Conservation (phyloP, 1,140 invertebrate genomes). For the Sesamia nonagrioides region DNA sequence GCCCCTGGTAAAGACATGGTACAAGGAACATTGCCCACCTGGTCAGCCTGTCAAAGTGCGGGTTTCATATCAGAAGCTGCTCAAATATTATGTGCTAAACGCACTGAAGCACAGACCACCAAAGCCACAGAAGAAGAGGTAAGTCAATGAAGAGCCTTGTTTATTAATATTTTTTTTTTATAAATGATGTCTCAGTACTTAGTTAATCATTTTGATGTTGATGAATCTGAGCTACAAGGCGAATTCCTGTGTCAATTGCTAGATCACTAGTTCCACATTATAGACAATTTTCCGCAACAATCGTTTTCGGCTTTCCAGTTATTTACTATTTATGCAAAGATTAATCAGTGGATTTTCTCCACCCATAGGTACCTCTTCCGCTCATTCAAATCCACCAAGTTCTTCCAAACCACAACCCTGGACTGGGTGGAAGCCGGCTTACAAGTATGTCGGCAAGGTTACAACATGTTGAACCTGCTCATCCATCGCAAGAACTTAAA, state of each 20-base stretch:
- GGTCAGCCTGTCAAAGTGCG: conserved; percentile 99
- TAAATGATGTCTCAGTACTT: no score
- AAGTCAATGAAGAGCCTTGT: conserved; percentile 50
- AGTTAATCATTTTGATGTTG: no score
- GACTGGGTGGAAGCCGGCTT: conserved; percentile 99
- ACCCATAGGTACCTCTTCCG: conserved; percentile 95
- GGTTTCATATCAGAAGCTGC: conserved; percentile 99
- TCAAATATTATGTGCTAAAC: conserved; percentile 99
- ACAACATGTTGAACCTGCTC: conserved; percentile 99
- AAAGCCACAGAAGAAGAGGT: conserved; percentile 99
- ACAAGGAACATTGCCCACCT: conserved; percentile 98
- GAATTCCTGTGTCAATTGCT: no score
- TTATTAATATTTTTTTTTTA: no score
- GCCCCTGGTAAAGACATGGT: conserved; percentile 99
- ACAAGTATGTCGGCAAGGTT: conserved; percentile 99
- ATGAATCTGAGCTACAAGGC: no score
- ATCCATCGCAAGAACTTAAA: conserved; percentile 99
- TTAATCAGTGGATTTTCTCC: not conserved
- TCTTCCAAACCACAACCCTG: conserved; percentile 99
- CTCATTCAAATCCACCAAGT: conserved; percentile 99
- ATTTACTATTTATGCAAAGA: not conserved
- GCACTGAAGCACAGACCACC: conserved; percentile 98
- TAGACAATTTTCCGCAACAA: no score
- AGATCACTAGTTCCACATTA: no score
- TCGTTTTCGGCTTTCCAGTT: not conserved